Evolutionary conservation across 2,888 invertebrate species (phyloP), one percentile per base, ranked within the genome.

Genomic region (Apodemia duryi): DNA sequence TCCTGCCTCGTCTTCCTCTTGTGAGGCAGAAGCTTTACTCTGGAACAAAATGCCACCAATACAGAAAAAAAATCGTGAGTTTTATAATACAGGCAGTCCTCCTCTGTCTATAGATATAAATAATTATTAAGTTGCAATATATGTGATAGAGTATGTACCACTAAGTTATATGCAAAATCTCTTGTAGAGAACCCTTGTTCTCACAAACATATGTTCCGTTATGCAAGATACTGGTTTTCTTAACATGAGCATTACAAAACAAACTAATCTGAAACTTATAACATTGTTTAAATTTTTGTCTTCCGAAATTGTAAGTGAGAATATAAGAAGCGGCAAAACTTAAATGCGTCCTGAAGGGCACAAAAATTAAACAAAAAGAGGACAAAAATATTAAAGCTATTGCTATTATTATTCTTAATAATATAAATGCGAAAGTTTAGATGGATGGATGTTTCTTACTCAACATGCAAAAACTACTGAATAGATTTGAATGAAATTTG

Each of bases 1-100:
- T 0, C 87, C 93, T 2, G 82, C 92, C 0, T 83, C 90, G 13
- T 86, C 91, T 1, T 85, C 86, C 7, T 85, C 91, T 13, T 86
- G 83, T 5, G 83, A 77, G 32, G 77, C 76, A 11, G 82, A 78
- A n/a, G 82, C 71, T 74, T 85, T 85, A 65, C 74, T 82, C 92
- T 92, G 86, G 63, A 91, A 91, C 89, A 91, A 87, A 71, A 72
- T 62, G 65, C 11, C 52, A 10, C 28, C 21, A 64, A 60, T 49
- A 21, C 61, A 13, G 61, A 51, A 60, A 64, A 49, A 67, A 63
- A 35, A 3, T 35, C 9, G 9, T 49, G 3, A 13, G 11, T 60
- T 32, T 21, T 43, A 29, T 35, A 7, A 35, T 51, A 51, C 43
- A 63, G 49, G 49, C 63, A 51, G 51, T 63, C 21, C 49, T 63